These are phyloP conservation scores for Procavia capensis DNA, from an alignment of 2,113 vertebrate species.

Conservation along the genomic window DNA sequence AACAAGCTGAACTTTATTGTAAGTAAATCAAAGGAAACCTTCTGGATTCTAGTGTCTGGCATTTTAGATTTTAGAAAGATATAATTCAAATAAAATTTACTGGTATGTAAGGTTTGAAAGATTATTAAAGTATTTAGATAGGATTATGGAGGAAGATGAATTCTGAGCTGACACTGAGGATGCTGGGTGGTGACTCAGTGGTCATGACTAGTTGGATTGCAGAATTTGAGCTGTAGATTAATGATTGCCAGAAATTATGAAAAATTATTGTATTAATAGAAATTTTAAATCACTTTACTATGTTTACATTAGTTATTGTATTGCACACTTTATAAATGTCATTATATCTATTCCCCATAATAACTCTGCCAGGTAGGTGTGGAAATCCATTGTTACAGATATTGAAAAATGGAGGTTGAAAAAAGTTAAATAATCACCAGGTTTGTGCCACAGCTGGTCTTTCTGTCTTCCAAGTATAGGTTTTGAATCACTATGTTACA, in stretches of 20 bases:
- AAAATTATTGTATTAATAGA: slow-evolving; percentile 38
- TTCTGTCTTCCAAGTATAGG: slow-evolving; percentile 29
- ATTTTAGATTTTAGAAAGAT: slow-evolving; percentile 56
- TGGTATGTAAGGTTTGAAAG: neutral
- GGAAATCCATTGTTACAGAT: slow-evolving; percentile 30
- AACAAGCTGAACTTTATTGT: slow-evolving; percentile 20
- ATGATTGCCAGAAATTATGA: slow-evolving; percentile 27
- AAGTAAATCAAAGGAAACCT: slow-evolving; percentile 36
- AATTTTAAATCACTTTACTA: slow-evolving; percentile 38
- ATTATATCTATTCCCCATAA: neutral
- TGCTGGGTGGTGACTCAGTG: neutral
- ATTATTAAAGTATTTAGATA: slow-evolving; percentile 23
- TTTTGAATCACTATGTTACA: neutral
- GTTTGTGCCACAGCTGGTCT: neutral
- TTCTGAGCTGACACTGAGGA: neutral
- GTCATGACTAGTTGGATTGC: neutral
- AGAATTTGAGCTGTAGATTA: slow-evolving; percentile 22
- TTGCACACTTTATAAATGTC: neutral
- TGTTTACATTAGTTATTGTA: neutral
- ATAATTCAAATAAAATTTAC: slow-evolving; percentile 47
- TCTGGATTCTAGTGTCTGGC: neutral
- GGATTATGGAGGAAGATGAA: neutral
- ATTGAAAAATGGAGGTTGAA: neutral
- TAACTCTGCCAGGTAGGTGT: neutral
- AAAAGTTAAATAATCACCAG: slow-evolving; percentile 21